Evolutionary conservation across 2,888 invertebrate genomes (phyloP), one percentile per base, ranked within the genome.

Genomic region (Piscicola geometra): DNA sequence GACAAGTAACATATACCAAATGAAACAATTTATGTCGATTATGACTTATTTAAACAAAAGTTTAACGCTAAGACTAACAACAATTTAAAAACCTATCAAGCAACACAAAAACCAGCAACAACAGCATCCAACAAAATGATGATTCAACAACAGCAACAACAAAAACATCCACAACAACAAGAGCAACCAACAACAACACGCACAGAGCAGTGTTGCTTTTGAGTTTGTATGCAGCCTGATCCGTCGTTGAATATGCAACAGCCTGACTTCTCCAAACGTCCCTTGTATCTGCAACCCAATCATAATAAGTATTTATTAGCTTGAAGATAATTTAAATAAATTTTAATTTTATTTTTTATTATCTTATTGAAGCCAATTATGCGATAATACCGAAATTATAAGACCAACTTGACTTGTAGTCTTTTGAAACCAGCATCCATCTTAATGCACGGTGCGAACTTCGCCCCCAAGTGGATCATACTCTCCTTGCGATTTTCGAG

Each of bases 161-260:
- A 15, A 41, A 9, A 41, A 41, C 41, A 5, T 41, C 15, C 5
- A 41, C 41, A 41, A 15, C 41, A 41, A 41, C 41, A 9, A n/a
- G n/a, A n/a, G n/a, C 12, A 64, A 64, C 9, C 9, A 64, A 64
- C n/a, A 64, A 18, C 9, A 64, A 64, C 3, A 77, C 80, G 71
- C 52, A 80, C 80, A 21, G 79, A 78, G 70, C 80, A 80, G 15
- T 77, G 50, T n/a, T 64, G 33, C 30, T 78, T 25, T 5, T 69
- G 1, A 1, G 76, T 75, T 69, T 80, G 80, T 15, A 80, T 74
- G 73, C 80, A 80, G 1, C 80, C 80, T 9, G 78, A 76, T 33
- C 97, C 97, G 83, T 98, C 98, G 83, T 96, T 96, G 81, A 96
- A 89, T 82, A 99, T 94, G 87, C 99, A 99, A 84, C 99, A 99